Evolutionary conservation across 2,888 invertebrate genomes (phyloP).

Genomic region (Antheraea yamamai): DNA sequence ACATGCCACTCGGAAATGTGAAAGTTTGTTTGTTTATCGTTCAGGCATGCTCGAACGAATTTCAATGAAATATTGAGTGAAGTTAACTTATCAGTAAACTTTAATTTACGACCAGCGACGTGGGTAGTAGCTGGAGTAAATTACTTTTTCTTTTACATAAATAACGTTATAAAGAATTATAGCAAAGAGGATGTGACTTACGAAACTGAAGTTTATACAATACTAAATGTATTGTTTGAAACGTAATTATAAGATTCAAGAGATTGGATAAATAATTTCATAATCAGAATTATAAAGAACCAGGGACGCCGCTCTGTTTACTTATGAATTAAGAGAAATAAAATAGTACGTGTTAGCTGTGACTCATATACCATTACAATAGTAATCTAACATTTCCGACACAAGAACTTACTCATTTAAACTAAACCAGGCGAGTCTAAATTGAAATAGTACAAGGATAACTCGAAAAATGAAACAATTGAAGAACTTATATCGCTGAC

Average conservation of each 20-base stretch:
- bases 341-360: neutral
- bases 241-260: neutral
- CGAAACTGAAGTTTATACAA: neutral
- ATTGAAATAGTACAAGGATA: constrained; percentile 7
- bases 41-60: neutral
- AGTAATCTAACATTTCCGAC: neutral
- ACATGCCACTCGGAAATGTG: neutral
- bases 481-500: neutral
- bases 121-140: neutral
- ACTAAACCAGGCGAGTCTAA: constrained; percentile 3
- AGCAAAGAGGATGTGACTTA: neutral
- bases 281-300: neutral
- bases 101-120: neutral
- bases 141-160: neutral
- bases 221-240: too few species aligned
- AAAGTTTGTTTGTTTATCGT: neutral
- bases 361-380: neutral
- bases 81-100: neutral
- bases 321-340: neutral
- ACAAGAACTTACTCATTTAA: constrained; percentile 5
- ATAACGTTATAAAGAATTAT: neutral
- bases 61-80: neutral
- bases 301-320: neutral
- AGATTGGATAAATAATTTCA: neutral
- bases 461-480: neutral